phyloP scores from a whole-genome alignment of 1,140 invertebrate species.

The Drosophila ohnishii region DNA sequence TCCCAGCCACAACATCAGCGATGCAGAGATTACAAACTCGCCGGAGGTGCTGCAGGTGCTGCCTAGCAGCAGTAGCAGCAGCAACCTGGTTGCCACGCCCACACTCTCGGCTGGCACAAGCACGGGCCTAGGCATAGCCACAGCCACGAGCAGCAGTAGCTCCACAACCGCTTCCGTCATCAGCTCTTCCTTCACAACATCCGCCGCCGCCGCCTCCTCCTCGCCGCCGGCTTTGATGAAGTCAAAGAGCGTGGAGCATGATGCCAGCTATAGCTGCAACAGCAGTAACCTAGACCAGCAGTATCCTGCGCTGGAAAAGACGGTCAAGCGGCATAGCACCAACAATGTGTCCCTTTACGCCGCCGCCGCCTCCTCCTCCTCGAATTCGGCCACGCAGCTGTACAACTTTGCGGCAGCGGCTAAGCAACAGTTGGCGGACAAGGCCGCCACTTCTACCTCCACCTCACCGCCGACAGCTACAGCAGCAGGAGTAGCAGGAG shows the following conservation, averaged over 20 bases:
- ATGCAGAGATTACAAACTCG: constrained; percentile 34
- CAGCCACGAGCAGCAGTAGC: constrained; percentile 9
- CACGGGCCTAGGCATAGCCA: not conserved
- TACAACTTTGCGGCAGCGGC: constrained; percentile 75
- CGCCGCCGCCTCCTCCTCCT: constrained; percentile 1
- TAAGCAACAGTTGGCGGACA: constrained; percentile 54
- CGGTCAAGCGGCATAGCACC: constrained; percentile 78
- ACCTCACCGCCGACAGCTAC: constrained; percentile 4
- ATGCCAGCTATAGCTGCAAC: constrained; percentile 71
- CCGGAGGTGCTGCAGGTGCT: constrained; percentile 32
- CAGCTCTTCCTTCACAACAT: constrained; percentile 10
- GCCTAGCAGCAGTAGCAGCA: constrained; percentile 10
- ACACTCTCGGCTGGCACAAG: not conserved
- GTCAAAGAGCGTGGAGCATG: constrained; percentile 80
- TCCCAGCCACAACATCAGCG: constrained; percentile 38
- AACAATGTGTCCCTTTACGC: constrained; percentile 58
- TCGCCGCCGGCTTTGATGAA: constrained; percentile 69
- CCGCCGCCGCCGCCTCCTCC: constrained; percentile 5
- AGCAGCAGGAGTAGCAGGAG: not conserved
- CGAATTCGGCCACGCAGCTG: constrained; percentile 24
- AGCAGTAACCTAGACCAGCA: constrained; percentile 79
- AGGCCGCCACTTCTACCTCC: constrained; percentile 8
- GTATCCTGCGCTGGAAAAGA: constrained; percentile 82
- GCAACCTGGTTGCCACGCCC: constrained; percentile 8
- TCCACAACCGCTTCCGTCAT: not conserved